Evolutionary conservation across 2,113 vertebrate genomes (phyloP), one percentile per base, ranked within the genome.

Genomic region (Pterophyllum scalare): DNA sequence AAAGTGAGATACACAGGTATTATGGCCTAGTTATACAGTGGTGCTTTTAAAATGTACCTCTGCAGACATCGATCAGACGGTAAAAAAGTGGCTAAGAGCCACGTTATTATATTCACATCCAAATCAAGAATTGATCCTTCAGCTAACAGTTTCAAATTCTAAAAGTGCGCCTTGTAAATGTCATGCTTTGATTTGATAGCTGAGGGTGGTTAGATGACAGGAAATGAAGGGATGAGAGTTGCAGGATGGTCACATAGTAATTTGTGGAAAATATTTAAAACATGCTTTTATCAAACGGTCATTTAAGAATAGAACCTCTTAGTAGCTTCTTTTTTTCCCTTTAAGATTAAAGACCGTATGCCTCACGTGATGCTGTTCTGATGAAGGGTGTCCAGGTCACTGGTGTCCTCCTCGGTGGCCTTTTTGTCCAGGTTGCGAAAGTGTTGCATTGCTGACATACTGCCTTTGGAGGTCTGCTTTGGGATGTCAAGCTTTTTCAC

Each of bases 381-480:
- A 81, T 97, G 96, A 22, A 95, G 82, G 12, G 90, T 93, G 17
- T 49, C 83, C 81, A 94, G 22, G n/a, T 95, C 96, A 2, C 76
- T 93, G 76, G 33, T 80, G 12, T 96, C 94, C 2, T 95, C 95
- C 0, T 97, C 95, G 0, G 93, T 94, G 13, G 96, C 96, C 78
- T 79, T 96, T 84, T 96, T 96, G 92, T 96, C 96, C 94, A 96
- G 90, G 90, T 96, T 96, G 6, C 85, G 93, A 87, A 97, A 97
- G 88, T 95, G 96, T 31, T 96, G 94, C 96, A 96, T 96, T 65
- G 96, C 96, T 3, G 96, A 95, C 82, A 96, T 65, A 84, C 82
- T 91, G 9, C 86, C 33, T 46, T 93, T 96, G 26, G 94, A 90
- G 1, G 81, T 89, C 89, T 96, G 95, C 86, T 96, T 96, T 28